Percentiles rank a stretch among this genome's conserved stretches.
Evolutionary conservation across 2,113 vertebrate species (phyloP).

Genomic region (Rhinolophus sinicus): DNA sequence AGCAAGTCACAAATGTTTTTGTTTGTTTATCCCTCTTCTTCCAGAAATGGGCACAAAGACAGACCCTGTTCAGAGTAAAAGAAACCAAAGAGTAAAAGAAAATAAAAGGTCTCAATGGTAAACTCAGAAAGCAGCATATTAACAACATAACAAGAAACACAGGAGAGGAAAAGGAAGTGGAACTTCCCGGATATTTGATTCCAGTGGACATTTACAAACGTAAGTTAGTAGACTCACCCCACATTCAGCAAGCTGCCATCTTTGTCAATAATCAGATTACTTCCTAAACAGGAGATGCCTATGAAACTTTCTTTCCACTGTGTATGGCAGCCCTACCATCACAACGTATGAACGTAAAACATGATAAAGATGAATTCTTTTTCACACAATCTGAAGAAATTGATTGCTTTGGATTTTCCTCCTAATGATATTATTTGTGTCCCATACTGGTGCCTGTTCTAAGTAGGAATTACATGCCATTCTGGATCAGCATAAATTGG

Average conservation of each 20-base stretch:
- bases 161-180: background rate
- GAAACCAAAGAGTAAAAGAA: too few species aligned
- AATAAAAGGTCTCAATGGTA: background rate
- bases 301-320: background rate
- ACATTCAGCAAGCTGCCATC: too few species aligned
- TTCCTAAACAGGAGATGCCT: background rate
- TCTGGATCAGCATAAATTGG: background rate
- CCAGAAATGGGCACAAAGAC: background rate
- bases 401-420: background rate
- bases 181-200: background rate
- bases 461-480: background rate
- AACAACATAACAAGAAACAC: background rate
- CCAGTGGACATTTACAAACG: background rate
- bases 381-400: background rate
- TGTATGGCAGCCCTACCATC: background rate
- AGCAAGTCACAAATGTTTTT: background rate
- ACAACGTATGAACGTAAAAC: background rate
- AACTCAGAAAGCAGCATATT: background rate
- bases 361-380: background rate
- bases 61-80: background rate
- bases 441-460: background rate
- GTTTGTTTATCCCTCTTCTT: background rate
- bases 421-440: background rate
- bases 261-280: background rate
- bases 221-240: rapidly evolving